phyloP scores from a whole-genome alignment of 2,888 invertebrate species.

The Mycalesis mineus region DNA sequence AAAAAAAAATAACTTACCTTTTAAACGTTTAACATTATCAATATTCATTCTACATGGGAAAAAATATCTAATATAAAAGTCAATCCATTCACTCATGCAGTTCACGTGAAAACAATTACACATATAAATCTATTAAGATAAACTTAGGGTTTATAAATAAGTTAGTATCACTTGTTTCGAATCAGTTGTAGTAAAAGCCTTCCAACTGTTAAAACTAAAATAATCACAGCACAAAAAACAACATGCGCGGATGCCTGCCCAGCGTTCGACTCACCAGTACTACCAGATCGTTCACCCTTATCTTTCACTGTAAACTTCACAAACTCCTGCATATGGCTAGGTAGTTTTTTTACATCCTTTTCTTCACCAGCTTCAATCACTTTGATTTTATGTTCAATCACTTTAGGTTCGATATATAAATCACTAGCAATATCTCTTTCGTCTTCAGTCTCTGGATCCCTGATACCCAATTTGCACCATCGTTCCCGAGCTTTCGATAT shows the following conservation, averaged over 20 bases:
- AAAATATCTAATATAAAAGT: not conserved
- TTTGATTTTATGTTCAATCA: slow-evolving; percentile 75
- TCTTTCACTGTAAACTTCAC: slow-evolving; percentile 80
- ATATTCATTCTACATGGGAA: not conserved
- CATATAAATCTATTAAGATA: slow-evolving; percentile 19
- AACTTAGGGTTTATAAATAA: not conserved
- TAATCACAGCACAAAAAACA: slow-evolving; percentile 71
- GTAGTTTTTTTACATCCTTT: slow-evolving; percentile 81
- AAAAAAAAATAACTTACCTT: slow-evolving; percentile 11
- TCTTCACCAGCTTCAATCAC: slow-evolving; percentile 82
- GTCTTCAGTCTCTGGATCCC: slow-evolving; percentile 82
- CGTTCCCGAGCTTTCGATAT: slow-evolving; percentile 86
- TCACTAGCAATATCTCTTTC: slow-evolving; percentile 62
- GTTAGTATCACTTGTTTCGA: slow-evolving; percentile 48
- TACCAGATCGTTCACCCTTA: slow-evolving; percentile 74
- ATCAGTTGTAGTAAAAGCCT: slow-evolving; percentile 61
- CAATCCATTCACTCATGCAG: slow-evolving; percentile 19
- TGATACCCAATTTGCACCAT: slow-evolving; percentile 82
- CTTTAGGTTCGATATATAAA: slow-evolving; percentile 61
- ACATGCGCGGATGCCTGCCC: slow-evolving; percentile 68
- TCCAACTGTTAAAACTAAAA: slow-evolving; percentile 65
- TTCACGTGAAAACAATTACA: slow-evolving; percentile 8
- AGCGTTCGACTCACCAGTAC: slow-evolving; percentile 67
- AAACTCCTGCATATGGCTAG: slow-evolving; percentile 88
- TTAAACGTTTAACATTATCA: not conserved